These are phyloP conservation scores for Protonibea diacanthus DNA, from an alignment of 2,797 vertebrate species.

Conservation along the genomic window DNA sequence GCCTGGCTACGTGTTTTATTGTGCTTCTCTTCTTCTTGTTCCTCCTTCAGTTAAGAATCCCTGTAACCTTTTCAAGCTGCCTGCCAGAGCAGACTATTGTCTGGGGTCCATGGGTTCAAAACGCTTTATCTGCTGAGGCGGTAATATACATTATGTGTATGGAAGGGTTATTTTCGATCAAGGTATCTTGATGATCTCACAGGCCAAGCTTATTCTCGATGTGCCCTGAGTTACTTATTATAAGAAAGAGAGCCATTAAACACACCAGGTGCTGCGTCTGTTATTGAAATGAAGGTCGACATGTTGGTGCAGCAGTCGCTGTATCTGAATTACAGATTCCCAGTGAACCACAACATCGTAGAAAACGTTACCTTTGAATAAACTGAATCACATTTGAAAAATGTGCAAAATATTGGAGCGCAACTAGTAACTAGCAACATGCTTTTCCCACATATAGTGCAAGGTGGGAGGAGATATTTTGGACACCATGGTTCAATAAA, in stretches of 20 bases:
- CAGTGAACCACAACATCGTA: too few relatives aligned
- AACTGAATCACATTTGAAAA: too few relatives aligned
- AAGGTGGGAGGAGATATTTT: too few relatives aligned
- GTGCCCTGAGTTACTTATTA: constrained; percentile 8
- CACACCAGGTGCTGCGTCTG: not conserved
- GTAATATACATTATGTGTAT: not conserved
- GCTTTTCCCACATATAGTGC: too few relatives aligned
- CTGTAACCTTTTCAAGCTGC: constrained; percentile 18
- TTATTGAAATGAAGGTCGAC: not conserved
- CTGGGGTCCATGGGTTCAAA: constrained; percentile 1
- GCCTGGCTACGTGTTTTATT: not conserved
- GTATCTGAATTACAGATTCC: not conserved
- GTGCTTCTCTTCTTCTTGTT: not conserved
- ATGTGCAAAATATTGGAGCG: not conserved
- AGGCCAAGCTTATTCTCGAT: not conserved
- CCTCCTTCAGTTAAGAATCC: not conserved
- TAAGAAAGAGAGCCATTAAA: constrained; percentile 1
- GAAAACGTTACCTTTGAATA: not conserved
- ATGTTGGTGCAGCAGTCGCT: not conserved
- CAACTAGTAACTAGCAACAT: too few relatives aligned
- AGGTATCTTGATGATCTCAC: constrained; percentile 8
- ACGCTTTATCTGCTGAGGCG: not conserved
- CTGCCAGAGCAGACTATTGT: constrained; percentile 16
- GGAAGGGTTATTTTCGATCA: constrained; percentile 11
- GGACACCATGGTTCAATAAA: too few relatives aligned